Percentiles rank a stretch among this genome's conserved stretches.
Conservation (phyloP, 2,113 vertebrate species). For the Nothocercus nigrocapillus region DNA sequence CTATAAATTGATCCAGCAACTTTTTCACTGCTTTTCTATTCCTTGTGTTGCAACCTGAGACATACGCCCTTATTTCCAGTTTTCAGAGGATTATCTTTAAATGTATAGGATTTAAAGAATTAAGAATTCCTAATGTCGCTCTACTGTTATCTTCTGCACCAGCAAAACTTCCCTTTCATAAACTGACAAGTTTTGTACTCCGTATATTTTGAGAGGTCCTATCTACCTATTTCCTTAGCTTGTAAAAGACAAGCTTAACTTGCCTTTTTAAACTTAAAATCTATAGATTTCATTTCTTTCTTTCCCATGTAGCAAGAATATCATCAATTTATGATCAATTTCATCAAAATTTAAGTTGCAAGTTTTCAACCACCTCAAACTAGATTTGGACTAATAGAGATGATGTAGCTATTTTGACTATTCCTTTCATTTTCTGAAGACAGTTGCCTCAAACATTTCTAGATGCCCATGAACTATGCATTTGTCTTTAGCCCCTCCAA, state of each 20-base stretch:
- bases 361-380: neutral
- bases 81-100: neutral
- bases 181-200: neutral
- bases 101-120: neutral
- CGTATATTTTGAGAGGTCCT: neutral
- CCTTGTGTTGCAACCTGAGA: neutral
- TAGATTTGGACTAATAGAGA: too few species aligned
- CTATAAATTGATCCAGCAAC: neutral
- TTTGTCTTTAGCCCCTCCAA: neutral
- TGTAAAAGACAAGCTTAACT: neutral
- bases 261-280: neutral
- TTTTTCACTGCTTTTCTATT: neutral
- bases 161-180: neutral
- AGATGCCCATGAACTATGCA: neutral
- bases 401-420: neutral
- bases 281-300: neutral
- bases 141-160: neutral
- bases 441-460: neutral
- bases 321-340: neutral
- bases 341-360: neutral
- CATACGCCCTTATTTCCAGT: neutral
- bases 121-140: neutral
- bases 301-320: neutral
- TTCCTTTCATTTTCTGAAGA: neutral
- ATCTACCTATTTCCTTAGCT: neutral